Evolutionary conservation across 2,888 invertebrate species (phyloP), one percentile per base, ranked within the genome.

Genomic region (Falcaria lacertinaria): DNA sequence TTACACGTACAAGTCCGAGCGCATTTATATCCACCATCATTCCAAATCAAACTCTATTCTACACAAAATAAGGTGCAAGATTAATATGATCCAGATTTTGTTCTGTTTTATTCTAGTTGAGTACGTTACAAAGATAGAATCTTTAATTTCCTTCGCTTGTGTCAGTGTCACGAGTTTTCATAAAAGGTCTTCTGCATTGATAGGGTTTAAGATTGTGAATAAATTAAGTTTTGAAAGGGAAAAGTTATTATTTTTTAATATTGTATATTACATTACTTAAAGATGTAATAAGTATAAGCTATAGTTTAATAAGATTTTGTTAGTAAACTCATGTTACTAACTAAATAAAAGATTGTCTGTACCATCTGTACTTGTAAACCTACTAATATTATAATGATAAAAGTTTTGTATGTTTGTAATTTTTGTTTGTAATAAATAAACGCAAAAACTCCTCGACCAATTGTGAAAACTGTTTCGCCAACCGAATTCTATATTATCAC

Each of bases 61-160:
- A 16, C 14, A 5, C 8, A 32, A 14, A 13, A 33, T 52, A 62
- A 39, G 37, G 46, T 50, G 57, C 54, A 50, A 47, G 57, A 47
- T 43, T 48, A 41, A 48, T 44, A 32, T 50, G 40, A 45, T 40
- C 48, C 50, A 64, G 67, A 69, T 74, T 70, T 66, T 68, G 63
- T 63, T 59, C 64, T 60, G 60, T 60, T 64, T 68, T 69, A 73
- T 73, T 60, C 66, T 70, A 70, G 64, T 63, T 56, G 61, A 74
- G 70, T 79, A 78, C 73, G 77, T 78, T 76, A 77, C 74, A 61
- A 47, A 73, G 85, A 84, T 84, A 83, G 74, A 81, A 85, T 85
- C 83, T 82, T 82, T 84, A 84, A 84, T 85, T 84, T 85, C 82
- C 83, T 78, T 62, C 59, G 58, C 62, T 64, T 56, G 59, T 65